A percentile compares a stretch with the other conserved stretches of the same genome.
These are phyloP conservation scores for Platalea minor DNA, from an alignment of 2,797 vertebrate species.

Conservation along the genomic window DNA sequence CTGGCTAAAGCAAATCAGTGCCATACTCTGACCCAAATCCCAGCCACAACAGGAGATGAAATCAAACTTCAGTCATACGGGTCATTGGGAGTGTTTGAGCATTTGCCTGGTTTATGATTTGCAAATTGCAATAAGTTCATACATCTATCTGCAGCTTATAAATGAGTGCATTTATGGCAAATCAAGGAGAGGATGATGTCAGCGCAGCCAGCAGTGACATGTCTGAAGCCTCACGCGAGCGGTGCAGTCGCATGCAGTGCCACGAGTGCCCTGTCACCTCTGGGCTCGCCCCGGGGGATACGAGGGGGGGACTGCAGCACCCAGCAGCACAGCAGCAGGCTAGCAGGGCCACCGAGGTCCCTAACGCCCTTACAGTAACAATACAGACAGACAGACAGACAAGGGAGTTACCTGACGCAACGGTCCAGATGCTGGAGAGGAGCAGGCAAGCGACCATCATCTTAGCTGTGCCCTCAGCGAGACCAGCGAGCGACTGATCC, in stretches of 20 bases:
- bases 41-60: neutral
- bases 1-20: neutral
- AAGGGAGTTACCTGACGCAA: neutral
- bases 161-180: neutral
- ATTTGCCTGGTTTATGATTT: neutral
- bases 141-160: neutral
- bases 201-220: rapidly evolving
- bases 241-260: rapidly evolving
- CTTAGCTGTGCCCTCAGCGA: neutral
- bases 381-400: neutral
- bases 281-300: neutral
- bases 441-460: neutral
- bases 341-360: neutral
- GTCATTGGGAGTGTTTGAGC: neutral
- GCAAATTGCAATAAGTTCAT: neutral
- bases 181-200: neutral
- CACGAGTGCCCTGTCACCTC: neutral
- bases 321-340: neutral
- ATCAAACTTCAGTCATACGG: neutral
- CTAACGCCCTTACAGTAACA: rapidly evolving
- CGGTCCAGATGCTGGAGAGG: neutral
- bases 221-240: rapidly evolving
- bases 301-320: rapidly evolving
- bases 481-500: rapidly evolving
- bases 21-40: neutral